These are phyloP conservation scores for Dysmachus trigonus DNA, from an alignment of 2,888 invertebrate genomes.

Conservation along the genomic window DNA sequence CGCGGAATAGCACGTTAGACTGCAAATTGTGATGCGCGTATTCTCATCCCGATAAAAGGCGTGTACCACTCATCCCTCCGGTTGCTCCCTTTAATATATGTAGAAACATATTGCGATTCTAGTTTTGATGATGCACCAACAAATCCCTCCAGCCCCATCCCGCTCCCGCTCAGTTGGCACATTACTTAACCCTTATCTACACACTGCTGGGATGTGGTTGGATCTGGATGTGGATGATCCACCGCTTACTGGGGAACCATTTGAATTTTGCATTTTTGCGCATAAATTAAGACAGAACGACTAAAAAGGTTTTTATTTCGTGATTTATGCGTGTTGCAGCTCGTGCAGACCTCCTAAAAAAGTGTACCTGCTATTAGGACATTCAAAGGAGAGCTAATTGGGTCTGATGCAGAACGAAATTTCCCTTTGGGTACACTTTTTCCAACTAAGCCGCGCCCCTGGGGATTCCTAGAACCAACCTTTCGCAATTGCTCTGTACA, in stretches of 20 bases:
- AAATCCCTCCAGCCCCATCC: neutral
- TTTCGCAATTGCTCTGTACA: neutral
- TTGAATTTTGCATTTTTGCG: neutral
- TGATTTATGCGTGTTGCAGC: neutral
- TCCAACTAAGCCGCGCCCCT: neutral
- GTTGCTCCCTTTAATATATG: neutral
- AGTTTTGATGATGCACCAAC: neutral
- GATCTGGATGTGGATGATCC: neutral
- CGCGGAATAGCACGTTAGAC: neutral
- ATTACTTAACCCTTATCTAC: neutral
- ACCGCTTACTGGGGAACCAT: neutral
- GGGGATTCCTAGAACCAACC: neutral
- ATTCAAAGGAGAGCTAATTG: neutral
- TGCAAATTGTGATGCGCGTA: neutral
- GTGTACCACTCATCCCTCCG: neutral
- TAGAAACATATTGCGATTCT: constrained; percentile 3
- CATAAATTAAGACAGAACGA: neutral
- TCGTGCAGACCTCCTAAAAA: neutral
- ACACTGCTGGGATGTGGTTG: neutral
- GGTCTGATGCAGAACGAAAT: neutral
- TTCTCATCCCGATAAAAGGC: neutral
- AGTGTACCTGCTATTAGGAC: neutral
- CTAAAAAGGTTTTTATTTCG: neutral
- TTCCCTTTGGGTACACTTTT: neutral
- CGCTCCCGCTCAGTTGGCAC: neutral